A percentile compares a stretch with the other conserved stretches of the same genome.
Conservation (phyloP, 2,797 vertebrate species). For the Clarias laeviceps region DNA sequence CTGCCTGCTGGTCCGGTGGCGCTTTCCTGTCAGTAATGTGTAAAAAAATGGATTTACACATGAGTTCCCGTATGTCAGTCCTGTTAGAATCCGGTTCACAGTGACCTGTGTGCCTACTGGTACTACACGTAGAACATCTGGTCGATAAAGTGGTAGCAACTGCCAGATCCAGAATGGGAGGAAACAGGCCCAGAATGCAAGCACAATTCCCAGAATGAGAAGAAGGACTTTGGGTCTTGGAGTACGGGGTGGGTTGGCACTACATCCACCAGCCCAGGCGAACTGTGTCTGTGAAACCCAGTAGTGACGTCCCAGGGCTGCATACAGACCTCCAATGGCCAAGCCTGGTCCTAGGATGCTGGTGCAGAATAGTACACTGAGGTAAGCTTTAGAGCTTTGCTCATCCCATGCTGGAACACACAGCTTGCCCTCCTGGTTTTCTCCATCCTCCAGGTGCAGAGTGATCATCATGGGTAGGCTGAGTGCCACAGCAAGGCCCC, state of each 20-base stretch:
- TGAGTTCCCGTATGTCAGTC: constrained; percentile 85
- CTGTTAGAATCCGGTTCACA: constrained; percentile 83
- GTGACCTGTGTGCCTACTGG: constrained; percentile 81
- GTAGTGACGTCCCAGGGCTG: constrained; percentile 80
- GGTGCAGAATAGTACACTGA: constrained; percentile 84
- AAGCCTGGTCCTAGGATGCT: constrained; percentile 85
- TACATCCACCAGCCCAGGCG: constrained; percentile 72
- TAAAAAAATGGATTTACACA: constrained; percentile 89
- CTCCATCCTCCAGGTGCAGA: constrained; percentile 80
- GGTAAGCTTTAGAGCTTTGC: constrained; percentile 80
- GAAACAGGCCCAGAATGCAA: constrained; percentile 87
- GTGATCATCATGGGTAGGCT: constrained; percentile 87
- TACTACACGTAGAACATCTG: constrained; percentile 72
- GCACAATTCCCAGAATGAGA: constrained; percentile 82
- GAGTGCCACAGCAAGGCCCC: constrained; percentile 81
- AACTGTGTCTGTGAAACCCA: constrained; percentile 82
- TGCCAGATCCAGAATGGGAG: constrained; percentile 90
- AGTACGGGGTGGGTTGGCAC: constrained; percentile 71
- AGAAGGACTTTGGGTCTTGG: constrained; percentile 83
- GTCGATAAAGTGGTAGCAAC: constrained; percentile 81
- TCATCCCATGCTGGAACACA: constrained; percentile 85
- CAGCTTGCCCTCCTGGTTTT: constrained; percentile 75
- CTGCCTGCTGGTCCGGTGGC: constrained; percentile 65
- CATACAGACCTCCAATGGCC: constrained; percentile 82
- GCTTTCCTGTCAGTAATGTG: constrained; percentile 82